These are phyloP conservation scores for Zosterops lateralis DNA, from an alignment of 2,113 vertebrate species.

Conservation along the genomic window DNA sequence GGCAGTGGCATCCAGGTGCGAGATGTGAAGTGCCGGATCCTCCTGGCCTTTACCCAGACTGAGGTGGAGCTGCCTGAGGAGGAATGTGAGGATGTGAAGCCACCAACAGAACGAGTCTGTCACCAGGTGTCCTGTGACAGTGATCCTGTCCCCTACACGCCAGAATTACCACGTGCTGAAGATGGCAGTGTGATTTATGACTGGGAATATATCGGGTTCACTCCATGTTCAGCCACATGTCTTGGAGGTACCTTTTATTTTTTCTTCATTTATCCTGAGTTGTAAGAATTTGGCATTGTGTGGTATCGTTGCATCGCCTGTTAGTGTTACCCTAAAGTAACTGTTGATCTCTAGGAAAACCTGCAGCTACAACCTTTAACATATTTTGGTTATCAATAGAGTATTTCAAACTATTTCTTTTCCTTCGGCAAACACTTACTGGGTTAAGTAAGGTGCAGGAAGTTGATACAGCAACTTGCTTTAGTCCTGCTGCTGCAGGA, in stretches of 20 bases:
- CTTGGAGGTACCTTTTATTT: conserved; percentile 73
- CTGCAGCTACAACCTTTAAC: neutral
- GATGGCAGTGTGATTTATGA: conserved; percentile 65
- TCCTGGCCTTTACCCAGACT: conserved; percentile 84
- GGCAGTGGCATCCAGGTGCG: conserved; percentile 81
- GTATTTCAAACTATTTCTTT: neutral
- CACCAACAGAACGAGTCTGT: conserved; percentile 74
- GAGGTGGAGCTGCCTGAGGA: conserved; percentile 88
- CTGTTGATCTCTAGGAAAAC: neutral
- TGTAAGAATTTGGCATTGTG: neutral
- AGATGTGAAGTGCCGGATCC: conserved; percentile 81
- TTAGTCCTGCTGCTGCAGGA: neutral
- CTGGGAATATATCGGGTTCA: conserved; percentile 89
- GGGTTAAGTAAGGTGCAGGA: neutral
- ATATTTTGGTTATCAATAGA: neutral
- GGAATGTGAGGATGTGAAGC: conserved; percentile 80
- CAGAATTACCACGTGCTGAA: neutral
- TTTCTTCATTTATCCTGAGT: neutral
- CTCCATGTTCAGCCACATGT: conserved; percentile 84
- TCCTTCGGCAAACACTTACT: neutral
- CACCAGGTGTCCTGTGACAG: conserved; percentile 71
- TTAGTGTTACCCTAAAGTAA: neutral
- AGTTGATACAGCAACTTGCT: neutral
- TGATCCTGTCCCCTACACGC: neutral
- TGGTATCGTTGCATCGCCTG: neutral